Base-by-base conservation (phyloP, 2,888 invertebrate species). In the Hyalella azteca region DNA sequence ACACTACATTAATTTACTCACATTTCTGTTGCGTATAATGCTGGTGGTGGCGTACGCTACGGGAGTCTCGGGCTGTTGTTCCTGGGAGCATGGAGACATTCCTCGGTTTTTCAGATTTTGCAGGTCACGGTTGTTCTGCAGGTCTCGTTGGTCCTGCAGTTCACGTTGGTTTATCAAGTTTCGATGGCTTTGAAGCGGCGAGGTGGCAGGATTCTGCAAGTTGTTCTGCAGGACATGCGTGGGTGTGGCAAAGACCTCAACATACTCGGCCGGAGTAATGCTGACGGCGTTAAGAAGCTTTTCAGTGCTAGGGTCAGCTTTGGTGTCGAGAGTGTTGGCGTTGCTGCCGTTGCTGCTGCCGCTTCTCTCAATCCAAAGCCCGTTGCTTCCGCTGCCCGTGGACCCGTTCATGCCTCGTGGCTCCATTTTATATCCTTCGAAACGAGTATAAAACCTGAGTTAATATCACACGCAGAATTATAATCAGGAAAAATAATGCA, bases 21-120 rank as follows among this genome's bases (percentile, higher is more conserved):
- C 84, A 78, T 84, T 82, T 29, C 81, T 78, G n/a, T 54, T 49
- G 5, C 79, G 73, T 22, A 84, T 48, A 40, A 84, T 84, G 73
- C 81, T 84, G 11, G 84, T 84, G 36, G 84, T 84, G 73, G 84
- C 84, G 54, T 84, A 84, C 11, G 84, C 84, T 15, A 84, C 82
- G 3, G 82, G 84, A 5, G 84, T 84, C 32, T 79, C 82, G 2
- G 82, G 82, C 22, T 48, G 78, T 32, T 19, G 36, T n/a, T 36
- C 32, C 41, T 13, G 39, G 36, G 26, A 48, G 32, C 49, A 73
- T 66, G 40, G 78, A 32, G 45, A 75, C 41, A 45, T 32, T 5
- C 41, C 45, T 41, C 45, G n/a, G 36, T 39, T 73, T 15, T 15
- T 48, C 13, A 15, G 19, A 13, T 11, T 48, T 15, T 15, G 11